Evolutionary conservation across 2,797 vertebrate species (phyloP).

Genomic region (Moxostoma hubbsi): DNA sequence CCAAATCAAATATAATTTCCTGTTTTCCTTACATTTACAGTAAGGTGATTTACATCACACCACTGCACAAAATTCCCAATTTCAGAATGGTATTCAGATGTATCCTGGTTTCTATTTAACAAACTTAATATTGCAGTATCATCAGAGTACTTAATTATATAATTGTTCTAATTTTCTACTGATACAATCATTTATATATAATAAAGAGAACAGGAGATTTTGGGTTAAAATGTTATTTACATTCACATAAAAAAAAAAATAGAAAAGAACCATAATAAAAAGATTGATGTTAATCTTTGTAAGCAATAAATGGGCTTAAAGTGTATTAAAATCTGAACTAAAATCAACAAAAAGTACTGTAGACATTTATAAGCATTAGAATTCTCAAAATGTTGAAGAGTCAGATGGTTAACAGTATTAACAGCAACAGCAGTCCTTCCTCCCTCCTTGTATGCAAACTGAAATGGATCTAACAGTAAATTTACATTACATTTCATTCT

Average conservation of each 20-base stretch:
- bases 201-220: too few relatives aligned
- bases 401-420: not conserved
- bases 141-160: slow-evolving; percentile 5
- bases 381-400: not conserved
- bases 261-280: not conserved
- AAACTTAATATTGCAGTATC: not conserved
- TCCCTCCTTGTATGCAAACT: too few relatives aligned
- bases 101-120: too few relatives aligned
- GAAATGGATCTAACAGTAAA: too few relatives aligned
- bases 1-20: not conserved
- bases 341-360: slow-evolving; percentile 4
- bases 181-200: not conserved
- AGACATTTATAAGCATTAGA: not conserved
- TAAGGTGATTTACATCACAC: slow-evolving; percentile 2
- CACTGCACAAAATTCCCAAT: not conserved
- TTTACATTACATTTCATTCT: too few relatives aligned
- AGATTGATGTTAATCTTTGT: too few relatives aligned
- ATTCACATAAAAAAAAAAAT: slow-evolving; percentile 1
- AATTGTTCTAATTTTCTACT: not conserved
- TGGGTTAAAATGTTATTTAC: not conserved
- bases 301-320: not conserved
- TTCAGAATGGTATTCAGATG: too few relatives aligned
- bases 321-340: slow-evolving; percentile 3
- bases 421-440: too few relatives aligned
- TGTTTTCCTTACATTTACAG: not conserved